These are phyloP conservation scores for Chouioia cunea DNA, from an alignment of 2,888 invertebrate species.

Conservation along the genomic window DNA sequence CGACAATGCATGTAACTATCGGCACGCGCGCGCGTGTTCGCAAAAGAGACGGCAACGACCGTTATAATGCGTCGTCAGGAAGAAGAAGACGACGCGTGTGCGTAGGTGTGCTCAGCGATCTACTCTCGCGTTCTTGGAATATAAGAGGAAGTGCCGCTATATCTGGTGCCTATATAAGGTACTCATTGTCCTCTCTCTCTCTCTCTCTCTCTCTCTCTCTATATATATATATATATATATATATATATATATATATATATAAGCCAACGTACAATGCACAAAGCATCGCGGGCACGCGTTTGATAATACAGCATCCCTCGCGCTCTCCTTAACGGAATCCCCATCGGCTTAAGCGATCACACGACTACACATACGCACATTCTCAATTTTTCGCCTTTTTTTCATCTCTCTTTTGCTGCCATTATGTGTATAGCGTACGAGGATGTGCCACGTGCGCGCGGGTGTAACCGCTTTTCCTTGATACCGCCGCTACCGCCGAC, in stretches of 20 bases:
- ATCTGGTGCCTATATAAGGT: constrained; percentile 28
- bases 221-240: no score
- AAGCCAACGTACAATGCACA: constrained; percentile 38
- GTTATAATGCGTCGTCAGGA: no score
- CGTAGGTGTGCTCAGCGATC: no score
- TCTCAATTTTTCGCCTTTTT: constrained; percentile 43
- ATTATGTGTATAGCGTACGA: not conserved
- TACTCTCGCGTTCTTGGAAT: constrained; percentile 32
- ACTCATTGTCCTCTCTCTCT: constrained; percentile 28
- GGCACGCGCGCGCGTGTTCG: no score
- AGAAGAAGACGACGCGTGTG: no score
- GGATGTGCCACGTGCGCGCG: constrained; percentile 27
- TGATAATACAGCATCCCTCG: constrained; percentile 34
- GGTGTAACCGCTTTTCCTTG: constrained; percentile 35
- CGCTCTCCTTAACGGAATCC: constrained; percentile 23
- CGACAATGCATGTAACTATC: no score
- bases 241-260: no score
- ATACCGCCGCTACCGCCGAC: not conserved
- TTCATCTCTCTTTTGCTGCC: constrained; percentile 18
- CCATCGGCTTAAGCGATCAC: constrained; percentile 13
- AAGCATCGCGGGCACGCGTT: constrained; percentile 35
- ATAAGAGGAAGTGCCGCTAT: constrained; percentile 35
- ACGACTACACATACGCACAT: not conserved
- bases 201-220: no score
- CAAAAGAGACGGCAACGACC: no score